These are phyloP conservation scores for Apteryx mantelli DNA, from an alignment of 2,113 vertebrate genomes.

Conservation along the genomic window DNA sequence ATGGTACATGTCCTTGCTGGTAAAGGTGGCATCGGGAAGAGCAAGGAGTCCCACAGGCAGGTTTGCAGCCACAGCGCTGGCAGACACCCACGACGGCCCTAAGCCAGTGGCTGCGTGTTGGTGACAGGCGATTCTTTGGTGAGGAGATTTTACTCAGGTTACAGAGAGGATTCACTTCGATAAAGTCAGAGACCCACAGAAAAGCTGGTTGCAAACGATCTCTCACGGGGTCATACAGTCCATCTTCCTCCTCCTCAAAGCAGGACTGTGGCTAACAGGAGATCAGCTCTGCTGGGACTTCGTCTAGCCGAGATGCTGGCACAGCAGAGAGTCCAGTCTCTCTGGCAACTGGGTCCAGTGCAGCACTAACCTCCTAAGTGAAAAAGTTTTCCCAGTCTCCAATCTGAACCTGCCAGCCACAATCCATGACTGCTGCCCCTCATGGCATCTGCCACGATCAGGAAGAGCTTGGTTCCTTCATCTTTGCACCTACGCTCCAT, in stretches of 20 bases:
- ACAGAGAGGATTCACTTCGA: neutral
- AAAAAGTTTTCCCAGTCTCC: neutral
- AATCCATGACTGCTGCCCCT: neutral
- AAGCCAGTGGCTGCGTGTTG: neutral
- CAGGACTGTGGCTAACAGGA: neutral
- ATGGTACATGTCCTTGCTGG: neutral
- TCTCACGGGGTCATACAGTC: neutral
- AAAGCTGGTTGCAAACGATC: neutral
- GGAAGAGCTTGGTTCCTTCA: neutral
- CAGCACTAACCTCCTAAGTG: fast-evolving
- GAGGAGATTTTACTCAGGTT: neutral
- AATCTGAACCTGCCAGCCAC: neutral
- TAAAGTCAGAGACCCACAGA: neutral
- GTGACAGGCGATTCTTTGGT: neutral
- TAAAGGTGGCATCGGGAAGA: neutral
- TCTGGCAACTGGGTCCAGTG: neutral
- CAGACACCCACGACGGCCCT: neutral
- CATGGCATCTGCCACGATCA: neutral
- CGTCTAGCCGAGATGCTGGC: neutral
- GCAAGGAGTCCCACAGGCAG: neutral
- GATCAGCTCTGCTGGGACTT: neutral
- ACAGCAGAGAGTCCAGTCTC: neutral
- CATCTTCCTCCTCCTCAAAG: neutral
- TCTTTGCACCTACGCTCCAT: neutral
- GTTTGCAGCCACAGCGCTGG: neutral